Percentiles rank a stretch among this genome's conserved stretches.
phyloP scores from a whole-genome alignment of 2,797 vertebrate species.

The Phyllotis vaccarum region DNA sequence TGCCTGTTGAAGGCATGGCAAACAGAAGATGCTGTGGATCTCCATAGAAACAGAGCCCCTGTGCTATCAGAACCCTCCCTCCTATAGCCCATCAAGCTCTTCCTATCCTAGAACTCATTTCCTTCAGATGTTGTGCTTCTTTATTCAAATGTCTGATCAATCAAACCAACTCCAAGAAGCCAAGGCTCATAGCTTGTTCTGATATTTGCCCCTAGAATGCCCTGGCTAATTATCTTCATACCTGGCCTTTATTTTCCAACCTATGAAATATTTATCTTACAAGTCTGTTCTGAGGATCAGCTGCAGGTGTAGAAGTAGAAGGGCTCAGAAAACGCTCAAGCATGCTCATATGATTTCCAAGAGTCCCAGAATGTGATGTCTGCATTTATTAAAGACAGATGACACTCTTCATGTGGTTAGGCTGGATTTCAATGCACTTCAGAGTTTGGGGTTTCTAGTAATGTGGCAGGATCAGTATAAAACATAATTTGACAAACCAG shows the following conservation, averaged over 20 bases:
- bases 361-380: background rate
- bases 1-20: background rate
- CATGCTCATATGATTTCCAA: background rate
- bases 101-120: background rate
- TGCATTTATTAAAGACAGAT: background rate
- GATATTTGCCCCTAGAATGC: background rate
- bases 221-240: background rate
- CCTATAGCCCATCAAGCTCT: background rate
- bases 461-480: background rate
- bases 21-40: background rate
- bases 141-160: background rate
- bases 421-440: background rate
- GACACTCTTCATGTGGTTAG: background rate
- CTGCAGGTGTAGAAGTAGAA: background rate
- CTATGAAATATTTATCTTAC: background rate
- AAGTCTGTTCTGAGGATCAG: background rate
- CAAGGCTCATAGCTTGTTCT: background rate
- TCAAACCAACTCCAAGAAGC: background rate
- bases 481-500: background rate
- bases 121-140: background rate
- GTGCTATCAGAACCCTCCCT: background rate
- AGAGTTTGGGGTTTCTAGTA: background rate
- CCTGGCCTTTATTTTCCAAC: background rate
- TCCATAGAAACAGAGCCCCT: background rate
- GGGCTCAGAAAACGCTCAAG: background rate